Conservation (phyloP, 1,140 invertebrate genomes). For the Matsumurasca onukii region DNA sequence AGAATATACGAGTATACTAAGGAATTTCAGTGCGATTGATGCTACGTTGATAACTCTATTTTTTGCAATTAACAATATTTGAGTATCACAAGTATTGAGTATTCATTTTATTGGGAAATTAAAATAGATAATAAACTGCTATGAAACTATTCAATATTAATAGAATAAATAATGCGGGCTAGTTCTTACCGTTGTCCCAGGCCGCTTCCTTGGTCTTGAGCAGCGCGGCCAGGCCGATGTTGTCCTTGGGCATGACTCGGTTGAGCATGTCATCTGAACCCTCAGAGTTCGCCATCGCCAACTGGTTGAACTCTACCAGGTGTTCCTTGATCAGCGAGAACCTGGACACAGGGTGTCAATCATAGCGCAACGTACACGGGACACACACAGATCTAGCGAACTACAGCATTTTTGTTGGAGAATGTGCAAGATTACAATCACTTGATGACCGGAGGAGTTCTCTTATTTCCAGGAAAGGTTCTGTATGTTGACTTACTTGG, state of each 20-base stretch:
- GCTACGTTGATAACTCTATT: not conserved
- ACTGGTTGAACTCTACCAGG: slow-evolving; percentile 96
- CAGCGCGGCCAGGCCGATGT: slow-evolving; percentile 94
- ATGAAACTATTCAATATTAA: too few species aligned
- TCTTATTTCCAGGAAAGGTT: too few species aligned
- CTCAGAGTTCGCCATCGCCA: slow-evolving; percentile 97
- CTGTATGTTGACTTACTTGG: slow-evolving; percentile 96
- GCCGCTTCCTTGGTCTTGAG: slow-evolving; percentile 92
- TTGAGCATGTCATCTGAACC: slow-evolving; percentile 99
- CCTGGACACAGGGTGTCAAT: too few species aligned
- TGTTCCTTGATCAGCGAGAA: slow-evolving; percentile 94
- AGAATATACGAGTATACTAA: too few species aligned
- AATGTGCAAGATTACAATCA: too few species aligned
- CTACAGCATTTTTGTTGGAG: too few species aligned
- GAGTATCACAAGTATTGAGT: not conserved
- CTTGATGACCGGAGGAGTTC: too few species aligned
- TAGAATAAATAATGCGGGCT: not conserved
- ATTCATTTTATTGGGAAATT: not conserved
- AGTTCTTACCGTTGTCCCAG: slow-evolving; percentile 83
- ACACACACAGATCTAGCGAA: too few species aligned
- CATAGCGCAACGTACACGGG: too few species aligned
- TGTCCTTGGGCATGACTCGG: slow-evolving; percentile 99
- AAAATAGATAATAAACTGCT: not conserved
- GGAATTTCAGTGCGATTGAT: too few species aligned
- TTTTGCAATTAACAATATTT: not conserved